Base-by-base conservation (phyloP, 2,797 vertebrate species). In the Otolemur crassicaudatus region DNA sequence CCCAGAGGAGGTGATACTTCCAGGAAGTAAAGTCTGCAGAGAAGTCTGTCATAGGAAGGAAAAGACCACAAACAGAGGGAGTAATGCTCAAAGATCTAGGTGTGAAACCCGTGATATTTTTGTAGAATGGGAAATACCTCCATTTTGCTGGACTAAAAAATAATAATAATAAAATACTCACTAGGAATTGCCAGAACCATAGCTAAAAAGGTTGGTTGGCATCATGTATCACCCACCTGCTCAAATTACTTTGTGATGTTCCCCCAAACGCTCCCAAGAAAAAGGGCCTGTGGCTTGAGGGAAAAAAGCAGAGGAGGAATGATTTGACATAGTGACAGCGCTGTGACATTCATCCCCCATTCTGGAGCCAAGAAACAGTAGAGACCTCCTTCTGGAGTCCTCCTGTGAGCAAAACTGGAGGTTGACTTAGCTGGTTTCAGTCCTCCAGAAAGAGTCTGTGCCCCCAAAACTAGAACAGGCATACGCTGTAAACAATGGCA, bases 261-360 rank as follows among this genome's bases (percentile, higher is more conserved):
- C 31, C 60, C 19, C 19, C 1, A 85, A 63, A 19, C 22, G 31
- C 20, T 27, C 43, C 60, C 53, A 46, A 53, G 12, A 34, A 34
- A 31, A 60, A 46, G 22, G 37, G 58, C 8, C 0, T 1, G 5
- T 9, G 49, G 23, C 75, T 67, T 3, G 2, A 46, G 23, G 40
- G 40, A 69, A 56, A 67, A 46, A 22, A 23, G 40, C 22, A 58
- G 79, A 81, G n/a, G 81, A 83, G 72, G 53, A 79, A 37, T 34
- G 31, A n/a, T 53, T 72, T n/a, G 43, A 58, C 73, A 13, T 27
- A 37, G 60, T 19, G 34, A 20, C 13, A 1, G 75, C 5, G 5
- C 13, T 6, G 19, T 31, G 31, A 12, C 31, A 1, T 0, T 0
- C 31, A 31, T 0, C 9, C 73, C 65, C 31, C 43, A 19, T 13